Conservation (phyloP, 2,888 invertebrate genomes). For the Leptarthrus brevirostris region DNA sequence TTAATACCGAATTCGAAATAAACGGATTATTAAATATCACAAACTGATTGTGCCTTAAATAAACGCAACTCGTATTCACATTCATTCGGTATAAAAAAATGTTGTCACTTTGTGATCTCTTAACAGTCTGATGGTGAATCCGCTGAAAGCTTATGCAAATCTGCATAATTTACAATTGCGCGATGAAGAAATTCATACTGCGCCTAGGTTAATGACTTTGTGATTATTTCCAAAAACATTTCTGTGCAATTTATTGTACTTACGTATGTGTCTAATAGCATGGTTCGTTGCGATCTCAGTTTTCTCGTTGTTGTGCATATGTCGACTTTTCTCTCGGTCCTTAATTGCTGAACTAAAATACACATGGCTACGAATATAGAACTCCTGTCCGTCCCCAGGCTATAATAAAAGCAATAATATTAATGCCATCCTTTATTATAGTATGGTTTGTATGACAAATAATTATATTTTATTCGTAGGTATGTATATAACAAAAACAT, state of each 20-base stretch:
- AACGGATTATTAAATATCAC: constrained; percentile 49
- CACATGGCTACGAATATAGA: constrained; percentile 90
- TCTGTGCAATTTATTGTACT: constrained; percentile 55
- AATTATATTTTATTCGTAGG: too few species aligned
- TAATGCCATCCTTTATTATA: too few species aligned
- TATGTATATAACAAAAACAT: too few species aligned
- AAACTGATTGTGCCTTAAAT: constrained; percentile 52
- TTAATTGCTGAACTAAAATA: constrained; percentile 85
- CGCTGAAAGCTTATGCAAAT: constrained; percentile 79
- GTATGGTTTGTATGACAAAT: too few species aligned
- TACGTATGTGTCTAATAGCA: constrained; percentile 80
- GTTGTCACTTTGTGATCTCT: constrained; percentile 36
- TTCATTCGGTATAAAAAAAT: constrained; percentile 41
- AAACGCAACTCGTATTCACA: constrained; percentile 45
- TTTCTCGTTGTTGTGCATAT: constrained; percentile 86
- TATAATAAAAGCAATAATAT: constrained; percentile 60
- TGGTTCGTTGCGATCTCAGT: constrained; percentile 84
- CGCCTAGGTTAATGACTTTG: constrained; percentile 72
- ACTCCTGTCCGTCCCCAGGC: constrained; percentile 87
- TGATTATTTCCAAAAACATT: constrained; percentile 51
- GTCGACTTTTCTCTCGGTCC: constrained; percentile 86
- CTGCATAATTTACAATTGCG: constrained; percentile 89
- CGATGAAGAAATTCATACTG: constrained; percentile 94
- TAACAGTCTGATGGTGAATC: constrained; percentile 59
- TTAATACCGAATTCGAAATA: constrained; percentile 41